These are phyloP conservation scores for Gobio occitaniae DNA, from an alignment of 2,797 vertebrate species.

Conservation along the genomic window DNA sequence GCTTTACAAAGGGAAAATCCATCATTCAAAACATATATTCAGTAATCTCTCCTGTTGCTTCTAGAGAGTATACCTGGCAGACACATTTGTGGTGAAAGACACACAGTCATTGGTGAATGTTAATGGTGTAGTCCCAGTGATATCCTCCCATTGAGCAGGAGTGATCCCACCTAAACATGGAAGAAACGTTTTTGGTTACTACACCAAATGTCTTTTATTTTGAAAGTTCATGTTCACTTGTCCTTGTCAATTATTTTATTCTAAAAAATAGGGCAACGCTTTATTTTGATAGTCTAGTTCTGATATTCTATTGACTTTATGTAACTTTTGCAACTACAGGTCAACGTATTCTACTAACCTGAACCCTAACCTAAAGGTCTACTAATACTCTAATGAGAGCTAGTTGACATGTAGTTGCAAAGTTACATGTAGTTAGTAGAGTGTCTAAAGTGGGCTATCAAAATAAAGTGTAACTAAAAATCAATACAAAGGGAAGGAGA, in stretches of 20 bases:
- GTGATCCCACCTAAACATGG: constrained; percentile 90
- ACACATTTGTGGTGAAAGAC: constrained; percentile 98
- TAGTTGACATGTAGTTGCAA: no score
- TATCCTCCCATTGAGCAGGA: constrained; percentile 98
- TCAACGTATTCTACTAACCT: no score
- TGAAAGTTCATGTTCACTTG: neutral
- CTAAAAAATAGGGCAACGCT: no score
- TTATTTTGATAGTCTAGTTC: no score
- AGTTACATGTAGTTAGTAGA: no score
- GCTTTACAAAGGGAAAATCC: neutral
- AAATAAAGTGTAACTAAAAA: no score
- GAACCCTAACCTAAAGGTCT: no score
- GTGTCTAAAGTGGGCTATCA: no score
- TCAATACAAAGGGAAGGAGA: no score
- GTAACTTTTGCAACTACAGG: no score
- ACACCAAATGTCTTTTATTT: neutral
- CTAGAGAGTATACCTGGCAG: constrained; percentile 83
- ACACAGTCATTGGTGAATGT: constrained; percentile 97
- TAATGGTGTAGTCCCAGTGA: constrained; percentile 96
- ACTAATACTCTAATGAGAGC: no score
- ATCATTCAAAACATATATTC: neutral
- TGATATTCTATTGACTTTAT: no score
- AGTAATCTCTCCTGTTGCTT: neutral
- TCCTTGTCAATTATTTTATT: neutral
- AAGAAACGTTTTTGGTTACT: constrained; percentile 38